Conservation (phyloP, 2,113 vertebrate species). For the Corythoichthys haematopterus region DNA sequence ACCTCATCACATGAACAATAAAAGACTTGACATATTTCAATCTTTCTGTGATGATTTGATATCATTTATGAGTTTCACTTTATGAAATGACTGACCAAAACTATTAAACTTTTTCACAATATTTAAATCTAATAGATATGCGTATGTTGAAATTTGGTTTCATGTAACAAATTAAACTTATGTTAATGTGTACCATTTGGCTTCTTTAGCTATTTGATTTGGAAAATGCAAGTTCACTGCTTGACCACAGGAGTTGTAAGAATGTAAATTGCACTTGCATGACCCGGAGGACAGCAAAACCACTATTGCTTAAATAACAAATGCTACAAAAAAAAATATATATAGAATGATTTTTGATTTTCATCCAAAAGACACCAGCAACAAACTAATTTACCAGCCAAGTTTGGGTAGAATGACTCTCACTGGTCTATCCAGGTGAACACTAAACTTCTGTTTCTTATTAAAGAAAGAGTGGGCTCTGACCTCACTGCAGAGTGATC, state of each 20-base stretch:
- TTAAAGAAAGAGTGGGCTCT: slow-evolving; percentile 83
- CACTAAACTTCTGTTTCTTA: slow-evolving; percentile 90
- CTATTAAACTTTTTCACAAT: too few relatives aligned
- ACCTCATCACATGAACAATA: too few relatives aligned
- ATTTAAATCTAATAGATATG: too few relatives aligned
- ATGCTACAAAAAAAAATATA: neutral
- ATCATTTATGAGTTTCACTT: too few relatives aligned
- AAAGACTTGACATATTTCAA: too few relatives aligned
- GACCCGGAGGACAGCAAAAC: neutral
- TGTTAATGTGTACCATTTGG: neutral
- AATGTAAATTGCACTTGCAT: neutral
- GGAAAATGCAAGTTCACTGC: neutral
- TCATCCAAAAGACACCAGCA: slow-evolving; percentile 3
- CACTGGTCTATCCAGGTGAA: slow-evolving; percentile 30
- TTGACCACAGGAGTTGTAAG: neutral
- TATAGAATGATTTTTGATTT: neutral
- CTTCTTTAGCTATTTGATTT: neutral
- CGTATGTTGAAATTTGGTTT: too few relatives aligned
- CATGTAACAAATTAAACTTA: too few relatives aligned
- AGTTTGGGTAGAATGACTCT: slow-evolving; percentile 16
- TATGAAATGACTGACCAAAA: too few relatives aligned
- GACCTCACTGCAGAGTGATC: slow-evolving; percentile 68
- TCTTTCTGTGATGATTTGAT: too few relatives aligned
- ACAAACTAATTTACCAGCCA: slow-evolving; percentile 2
- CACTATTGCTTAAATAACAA: neutral